Evolutionary conservation across 2,113 vertebrate species (phyloP).

Genomic region (Microtus montanus): DNA sequence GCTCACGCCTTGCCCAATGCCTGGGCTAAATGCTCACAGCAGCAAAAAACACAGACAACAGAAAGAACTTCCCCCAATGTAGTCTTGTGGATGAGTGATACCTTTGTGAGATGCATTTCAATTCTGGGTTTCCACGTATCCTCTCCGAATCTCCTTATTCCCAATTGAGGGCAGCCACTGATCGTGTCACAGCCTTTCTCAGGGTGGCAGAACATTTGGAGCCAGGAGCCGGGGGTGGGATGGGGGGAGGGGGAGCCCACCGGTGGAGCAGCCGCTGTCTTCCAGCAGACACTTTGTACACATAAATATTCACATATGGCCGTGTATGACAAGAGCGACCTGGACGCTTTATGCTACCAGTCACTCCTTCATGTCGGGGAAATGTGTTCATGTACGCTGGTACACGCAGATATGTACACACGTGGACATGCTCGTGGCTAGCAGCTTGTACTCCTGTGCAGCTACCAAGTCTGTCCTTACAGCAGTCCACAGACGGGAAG

Average conservation of each 20-base stretch:
- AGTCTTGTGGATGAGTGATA: background rate
- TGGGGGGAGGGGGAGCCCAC: background rate
- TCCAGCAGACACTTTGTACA: background rate
- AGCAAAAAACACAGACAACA: slow-evolving; percentile 60
- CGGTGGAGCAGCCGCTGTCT: background rate
- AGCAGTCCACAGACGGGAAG: background rate
- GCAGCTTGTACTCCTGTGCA: background rate
- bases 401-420: background rate
- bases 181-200: background rate
- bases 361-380: background rate
- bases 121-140: background rate
- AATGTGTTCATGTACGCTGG: rapidly evolving
- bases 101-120: background rate
- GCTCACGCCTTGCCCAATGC: slow-evolving; percentile 65
- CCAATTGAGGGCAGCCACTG: background rate
- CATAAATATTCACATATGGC: background rate
- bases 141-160: background rate
- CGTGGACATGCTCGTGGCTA: rapidly evolving
- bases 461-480: background rate
- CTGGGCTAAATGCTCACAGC: slow-evolving; percentile 56
- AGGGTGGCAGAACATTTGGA: background rate
- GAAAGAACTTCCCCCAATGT: slow-evolving; percentile 42
- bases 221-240: background rate
- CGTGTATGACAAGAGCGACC: background rate
- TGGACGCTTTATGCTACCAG: too few species aligned